A percentile compares a stretch with the other conserved stretches of the same genome.
These are phyloP conservation scores for Ciconia nigra DNA, from an alignment of 2,797 vertebrate species.

Conservation along the genomic window DNA sequence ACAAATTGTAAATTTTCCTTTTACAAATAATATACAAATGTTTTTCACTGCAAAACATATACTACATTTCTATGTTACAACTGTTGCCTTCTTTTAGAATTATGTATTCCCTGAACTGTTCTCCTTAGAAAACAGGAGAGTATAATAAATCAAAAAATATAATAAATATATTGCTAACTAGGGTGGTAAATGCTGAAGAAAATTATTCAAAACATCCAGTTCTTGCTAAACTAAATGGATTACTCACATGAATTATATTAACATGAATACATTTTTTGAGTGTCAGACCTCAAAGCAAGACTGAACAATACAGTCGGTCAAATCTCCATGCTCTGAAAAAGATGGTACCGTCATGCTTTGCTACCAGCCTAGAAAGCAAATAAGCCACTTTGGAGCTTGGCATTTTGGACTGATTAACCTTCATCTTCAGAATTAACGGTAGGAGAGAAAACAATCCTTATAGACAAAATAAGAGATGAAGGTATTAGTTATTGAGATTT, in stretches of 20 bases:
- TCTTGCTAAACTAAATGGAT: neutral
- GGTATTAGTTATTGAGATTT: neutral
- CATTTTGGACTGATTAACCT: neutral
- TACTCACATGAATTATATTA: neutral
- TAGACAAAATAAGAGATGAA: neutral
- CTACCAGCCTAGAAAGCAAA: neutral
- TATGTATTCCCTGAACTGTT: neutral
- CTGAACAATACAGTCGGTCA: neutral
- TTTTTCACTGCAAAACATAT: neutral
- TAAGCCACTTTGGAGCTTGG: neutral
- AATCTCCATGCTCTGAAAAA: neutral
- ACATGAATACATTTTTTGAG: neutral
- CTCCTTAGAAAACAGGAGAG: neutral
- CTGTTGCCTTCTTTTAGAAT: neutral
- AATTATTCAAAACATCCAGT: neutral
- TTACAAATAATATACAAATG: conserved; percentile 11
- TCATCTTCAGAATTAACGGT: neutral
- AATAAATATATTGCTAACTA: neutral
- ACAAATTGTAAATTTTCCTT: neutral
- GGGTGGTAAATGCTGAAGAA: neutral
- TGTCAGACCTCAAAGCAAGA: neutral
- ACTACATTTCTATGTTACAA: neutral
- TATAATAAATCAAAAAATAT: neutral
- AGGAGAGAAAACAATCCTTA: neutral
- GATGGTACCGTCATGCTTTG: neutral